A percentile compares a stretch with the other conserved stretches of the same genome.
Evolutionary conservation across 2,888 invertebrate species (phyloP).

Genomic region (Caenorhabditis sinica): DNA sequence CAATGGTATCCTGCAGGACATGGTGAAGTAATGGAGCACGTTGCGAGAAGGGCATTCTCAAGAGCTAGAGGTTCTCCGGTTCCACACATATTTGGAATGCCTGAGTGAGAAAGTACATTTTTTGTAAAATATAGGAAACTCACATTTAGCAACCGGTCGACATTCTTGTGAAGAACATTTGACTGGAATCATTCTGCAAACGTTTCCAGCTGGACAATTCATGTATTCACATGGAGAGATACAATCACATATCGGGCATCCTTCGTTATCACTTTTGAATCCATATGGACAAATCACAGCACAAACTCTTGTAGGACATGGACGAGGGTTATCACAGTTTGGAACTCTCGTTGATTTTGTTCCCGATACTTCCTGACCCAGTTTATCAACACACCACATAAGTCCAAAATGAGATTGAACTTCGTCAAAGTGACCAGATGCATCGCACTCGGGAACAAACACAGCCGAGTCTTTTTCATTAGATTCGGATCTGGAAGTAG

Average conservation of each 20-base stretch:
- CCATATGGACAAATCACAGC: conserved; percentile 67
- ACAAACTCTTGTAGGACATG: conserved; percentile 74
- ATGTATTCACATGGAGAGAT: conserved; percentile 76
- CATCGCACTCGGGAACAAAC: conserved; percentile 74
- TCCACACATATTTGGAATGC: conserved; percentile 78
- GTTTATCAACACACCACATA: conserved; percentile 80
- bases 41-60: conserved; percentile 65
- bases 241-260: conserved; percentile 81
- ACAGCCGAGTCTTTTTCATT: conserved; percentile 33
- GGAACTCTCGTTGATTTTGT: conserved; percentile 71
- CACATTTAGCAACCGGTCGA: conserved; percentile 75
- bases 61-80: conserved; percentile 74
- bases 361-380: conserved; percentile 77
- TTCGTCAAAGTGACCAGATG: conserved; percentile 72
- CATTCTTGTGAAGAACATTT: conserved; percentile 71
- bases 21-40: conserved; percentile 66
- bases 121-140: not conserved
- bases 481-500: conserved; percentile 19
- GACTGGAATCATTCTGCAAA: conserved; percentile 74
- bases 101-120: too few species aligned
- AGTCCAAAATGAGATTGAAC: conserved; percentile 76
- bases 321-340: conserved; percentile 71
- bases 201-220: conserved; percentile 76
- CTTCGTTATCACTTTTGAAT: conserved; percentile 74
- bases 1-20: conserved; percentile 80